Evolutionary conservation across 1,140 invertebrate species (phyloP).

Genomic region (Trichonephila clavipes): DNA sequence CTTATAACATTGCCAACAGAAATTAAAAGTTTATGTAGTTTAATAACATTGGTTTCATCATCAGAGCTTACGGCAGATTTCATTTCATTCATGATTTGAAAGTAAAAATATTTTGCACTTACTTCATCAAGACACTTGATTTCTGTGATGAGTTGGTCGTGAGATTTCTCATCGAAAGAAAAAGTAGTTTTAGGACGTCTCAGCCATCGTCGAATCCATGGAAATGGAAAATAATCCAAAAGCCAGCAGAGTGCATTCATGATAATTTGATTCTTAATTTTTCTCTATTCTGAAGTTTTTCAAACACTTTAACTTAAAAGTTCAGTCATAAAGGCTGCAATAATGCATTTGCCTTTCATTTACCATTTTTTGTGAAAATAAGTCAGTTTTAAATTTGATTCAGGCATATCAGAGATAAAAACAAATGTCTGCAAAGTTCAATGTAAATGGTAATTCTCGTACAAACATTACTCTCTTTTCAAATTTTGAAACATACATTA

Average conservation of each 20-base stretch:
- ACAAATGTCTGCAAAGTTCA: too few relatives aligned
- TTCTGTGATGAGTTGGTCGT: not conserved
- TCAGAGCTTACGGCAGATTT: not conserved
- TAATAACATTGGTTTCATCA: not conserved
- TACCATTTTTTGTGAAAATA: too few relatives aligned
- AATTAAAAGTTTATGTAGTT: not conserved
- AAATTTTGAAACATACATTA: too few relatives aligned
- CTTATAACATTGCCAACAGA: not conserved
- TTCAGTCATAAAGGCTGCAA: too few relatives aligned
- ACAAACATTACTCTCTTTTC: too few relatives aligned
- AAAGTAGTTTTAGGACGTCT: not conserved
- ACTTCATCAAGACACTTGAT: not conserved
- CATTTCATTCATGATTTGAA: not conserved
- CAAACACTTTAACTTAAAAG: too few relatives aligned
- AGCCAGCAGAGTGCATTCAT: not conserved
- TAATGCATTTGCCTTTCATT: too few relatives aligned
- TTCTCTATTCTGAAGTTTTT: too few relatives aligned
- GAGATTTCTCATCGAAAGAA: not conserved
- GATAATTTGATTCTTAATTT: not conserved
- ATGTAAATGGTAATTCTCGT: too few relatives aligned
- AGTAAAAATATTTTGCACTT: slow-evolving; percentile 3
- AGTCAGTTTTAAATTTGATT: too few relatives aligned
- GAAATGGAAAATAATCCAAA: not conserved
- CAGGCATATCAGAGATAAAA: too few relatives aligned
- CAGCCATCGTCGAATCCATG: not conserved